phyloP scores from a whole-genome alignment of 30 jellyfish, hydroid and myxozoan genomes.

The Pelagia noctiluca region DNA sequence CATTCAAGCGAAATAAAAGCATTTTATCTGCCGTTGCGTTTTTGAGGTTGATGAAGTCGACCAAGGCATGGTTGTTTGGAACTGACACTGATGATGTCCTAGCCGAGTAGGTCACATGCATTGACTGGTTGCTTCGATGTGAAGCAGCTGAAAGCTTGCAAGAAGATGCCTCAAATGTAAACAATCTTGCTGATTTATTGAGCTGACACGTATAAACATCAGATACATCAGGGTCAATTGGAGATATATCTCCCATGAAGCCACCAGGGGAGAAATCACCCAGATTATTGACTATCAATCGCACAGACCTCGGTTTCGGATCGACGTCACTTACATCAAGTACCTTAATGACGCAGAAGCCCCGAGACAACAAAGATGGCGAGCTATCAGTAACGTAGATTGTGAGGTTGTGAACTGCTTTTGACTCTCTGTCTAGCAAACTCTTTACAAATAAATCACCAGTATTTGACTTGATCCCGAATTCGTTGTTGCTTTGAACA shows the following conservation, averaged over 20 bases:
- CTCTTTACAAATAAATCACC: constrained; percentile 51
- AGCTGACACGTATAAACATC: constrained; percentile 68
- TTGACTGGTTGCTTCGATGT: constrained; percentile 11
- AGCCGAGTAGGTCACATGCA: constrained; percentile 27
- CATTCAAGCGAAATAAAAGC: constrained; percentile 36
- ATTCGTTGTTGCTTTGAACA: neutral
- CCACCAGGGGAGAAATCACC: constrained; percentile 52
- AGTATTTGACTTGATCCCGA: constrained; percentile 22
- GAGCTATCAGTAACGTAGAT: constrained; percentile 58
- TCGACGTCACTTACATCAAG: constrained; percentile 76
- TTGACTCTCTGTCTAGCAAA: constrained; percentile 61
- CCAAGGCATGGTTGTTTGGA: constrained; percentile 17
- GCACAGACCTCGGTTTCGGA: constrained; percentile 60
- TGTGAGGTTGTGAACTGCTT: constrained; percentile 25
- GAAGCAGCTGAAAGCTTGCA: constrained; percentile 72
- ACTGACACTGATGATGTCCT: neutral
- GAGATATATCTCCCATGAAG: constrained; percentile 81
- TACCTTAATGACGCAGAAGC: constrained; percentile 38
- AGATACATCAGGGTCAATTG: constrained; percentile 71
- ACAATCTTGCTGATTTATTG: constrained; percentile 28
- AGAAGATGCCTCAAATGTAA: constrained; percentile 45
- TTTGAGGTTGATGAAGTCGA: constrained; percentile 18
- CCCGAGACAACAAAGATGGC: constrained; percentile 43
- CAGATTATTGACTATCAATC: constrained; percentile 44
- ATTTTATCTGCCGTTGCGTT: constrained; percentile 43